Evolutionary conservation across 2,797 vertebrate genomes (phyloP).

Genomic region (Hydrolagus colliei): DNA sequence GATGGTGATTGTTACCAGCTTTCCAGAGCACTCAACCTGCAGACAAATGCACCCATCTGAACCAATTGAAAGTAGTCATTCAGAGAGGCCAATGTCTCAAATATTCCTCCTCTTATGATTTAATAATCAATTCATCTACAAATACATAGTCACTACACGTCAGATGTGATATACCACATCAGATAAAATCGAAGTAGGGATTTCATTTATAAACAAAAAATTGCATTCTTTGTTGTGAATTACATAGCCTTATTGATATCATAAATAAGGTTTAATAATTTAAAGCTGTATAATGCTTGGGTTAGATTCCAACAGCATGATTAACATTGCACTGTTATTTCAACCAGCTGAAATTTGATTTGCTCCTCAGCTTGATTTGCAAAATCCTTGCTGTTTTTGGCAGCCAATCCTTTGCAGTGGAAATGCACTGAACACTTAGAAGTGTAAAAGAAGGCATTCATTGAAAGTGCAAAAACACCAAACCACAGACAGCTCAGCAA

Average conservation of each 20-base stretch:
- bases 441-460: background rate
- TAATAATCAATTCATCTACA: too few relatives aligned
- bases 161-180: too few relatives aligned
- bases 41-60: background rate
- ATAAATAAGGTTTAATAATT: conserved; percentile 19
- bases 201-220: background rate
- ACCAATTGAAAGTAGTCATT: background rate
- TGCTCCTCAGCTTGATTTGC: background rate
- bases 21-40: background rate
- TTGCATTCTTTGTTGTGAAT: background rate
- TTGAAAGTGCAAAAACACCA: background rate
- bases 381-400: background rate
- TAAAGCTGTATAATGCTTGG: background rate
- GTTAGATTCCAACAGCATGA: background rate
- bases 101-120: too few relatives aligned
- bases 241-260: background rate
- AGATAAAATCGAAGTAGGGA: background rate
- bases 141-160: too few relatives aligned
- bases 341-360: background rate
- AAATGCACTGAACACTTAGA: background rate
- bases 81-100: too few relatives aligned
- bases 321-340: background rate
- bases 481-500: background rate
- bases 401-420: background rate
- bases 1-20: background rate